Percentiles rank a stretch among this genome's conserved stretches.
Evolutionary conservation across 2,888 invertebrate species (phyloP).

Genomic region (Dusona sp.): DNA sequence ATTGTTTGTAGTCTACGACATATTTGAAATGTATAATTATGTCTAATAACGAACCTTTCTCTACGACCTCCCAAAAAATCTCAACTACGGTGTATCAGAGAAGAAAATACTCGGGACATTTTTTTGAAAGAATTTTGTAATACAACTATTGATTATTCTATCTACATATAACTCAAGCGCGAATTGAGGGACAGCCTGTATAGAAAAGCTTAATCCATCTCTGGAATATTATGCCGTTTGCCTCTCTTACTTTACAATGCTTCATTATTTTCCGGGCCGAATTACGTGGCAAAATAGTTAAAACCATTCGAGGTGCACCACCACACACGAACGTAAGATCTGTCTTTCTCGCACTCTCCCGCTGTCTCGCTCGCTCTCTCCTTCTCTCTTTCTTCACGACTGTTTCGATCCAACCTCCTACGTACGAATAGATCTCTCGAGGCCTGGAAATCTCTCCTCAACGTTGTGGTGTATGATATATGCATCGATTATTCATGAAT

Average conservation of each 20-base stretch:
- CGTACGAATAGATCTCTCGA: constrained; percentile 55
- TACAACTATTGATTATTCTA: neutral
- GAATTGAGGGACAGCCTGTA: neutral
- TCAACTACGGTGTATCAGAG: too few relatives aligned
- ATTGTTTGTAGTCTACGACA: too few relatives aligned
- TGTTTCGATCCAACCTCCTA: constrained; percentile 48
- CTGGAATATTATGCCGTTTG: constrained; percentile 57
- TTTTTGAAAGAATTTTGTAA: neutral
- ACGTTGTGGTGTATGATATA: constrained; percentile 61
- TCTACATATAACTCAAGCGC: neutral
- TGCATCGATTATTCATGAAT: constrained; percentile 71
- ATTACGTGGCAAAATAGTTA: constrained; percentile 62
- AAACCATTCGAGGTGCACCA: constrained; percentile 57
- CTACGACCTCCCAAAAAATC: too few relatives aligned
- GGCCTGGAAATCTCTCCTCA: constrained; percentile 54
- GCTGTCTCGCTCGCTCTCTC: constrained; percentile 8
- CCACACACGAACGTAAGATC: constrained; percentile 19
- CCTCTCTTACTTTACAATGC: constrained; percentile 52
- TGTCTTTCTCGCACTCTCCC: constrained; percentile 13
- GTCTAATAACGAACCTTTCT: too few relatives aligned
- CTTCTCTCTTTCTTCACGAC: constrained; percentile 6
- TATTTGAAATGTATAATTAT: too few relatives aligned
- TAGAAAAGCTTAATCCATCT: constrained; percentile 55
- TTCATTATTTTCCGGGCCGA: constrained; percentile 58
- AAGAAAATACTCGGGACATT: neutral